Evolutionary conservation across 2,888 invertebrate genomes (phyloP).

Genomic region (Tyria jacobaeae): DNA sequence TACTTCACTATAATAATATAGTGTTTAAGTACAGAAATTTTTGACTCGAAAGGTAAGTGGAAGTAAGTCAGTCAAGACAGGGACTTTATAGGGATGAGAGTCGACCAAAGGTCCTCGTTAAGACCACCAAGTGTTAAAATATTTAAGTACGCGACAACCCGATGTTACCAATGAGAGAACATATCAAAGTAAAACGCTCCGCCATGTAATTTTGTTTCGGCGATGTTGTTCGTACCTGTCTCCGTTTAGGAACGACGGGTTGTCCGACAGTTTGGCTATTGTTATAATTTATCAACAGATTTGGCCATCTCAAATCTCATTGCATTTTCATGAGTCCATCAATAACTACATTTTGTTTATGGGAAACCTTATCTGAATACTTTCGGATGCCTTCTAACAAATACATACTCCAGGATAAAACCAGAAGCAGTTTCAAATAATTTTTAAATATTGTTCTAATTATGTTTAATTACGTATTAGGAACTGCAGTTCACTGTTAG

Average conservation of each 20-base stretch:
- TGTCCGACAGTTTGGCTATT: conserved; percentile 50
- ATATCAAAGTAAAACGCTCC: conserved; percentile 30
- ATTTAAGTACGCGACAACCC: conserved; percentile 60
- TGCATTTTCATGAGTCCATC: conserved; percentile 61
- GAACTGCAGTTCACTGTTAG: conserved; percentile 81
- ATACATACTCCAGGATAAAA: conserved; percentile 40
- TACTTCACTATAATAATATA: too few relatives aligned
- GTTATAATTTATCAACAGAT: conserved; percentile 50
- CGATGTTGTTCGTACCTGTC: conserved; percentile 45
- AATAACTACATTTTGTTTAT: conserved; percentile 47
- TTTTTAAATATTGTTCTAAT: conserved; percentile 66
- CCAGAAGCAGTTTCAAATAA: conserved; percentile 65
- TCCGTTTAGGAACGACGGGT: conserved; percentile 67
- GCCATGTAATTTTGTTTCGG: conserved; percentile 21
- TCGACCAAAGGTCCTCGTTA: conserved; percentile 53
- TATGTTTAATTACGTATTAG: conserved; percentile 78
- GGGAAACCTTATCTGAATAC: conserved; percentile 47
- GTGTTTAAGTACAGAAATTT: conserved; percentile 24
- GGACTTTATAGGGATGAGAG: conserved; percentile 8
- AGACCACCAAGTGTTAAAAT: conserved; percentile 31
- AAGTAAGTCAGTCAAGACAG: conserved; percentile 18
- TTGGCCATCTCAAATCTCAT: conserved; percentile 70
- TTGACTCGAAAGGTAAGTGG: conserved; percentile 9
- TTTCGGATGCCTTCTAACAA: conserved; percentile 65
- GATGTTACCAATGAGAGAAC: conserved; percentile 65